Base-by-base conservation (phyloP, 2,113 vertebrate genomes). In the Cottus gobio region DNA sequence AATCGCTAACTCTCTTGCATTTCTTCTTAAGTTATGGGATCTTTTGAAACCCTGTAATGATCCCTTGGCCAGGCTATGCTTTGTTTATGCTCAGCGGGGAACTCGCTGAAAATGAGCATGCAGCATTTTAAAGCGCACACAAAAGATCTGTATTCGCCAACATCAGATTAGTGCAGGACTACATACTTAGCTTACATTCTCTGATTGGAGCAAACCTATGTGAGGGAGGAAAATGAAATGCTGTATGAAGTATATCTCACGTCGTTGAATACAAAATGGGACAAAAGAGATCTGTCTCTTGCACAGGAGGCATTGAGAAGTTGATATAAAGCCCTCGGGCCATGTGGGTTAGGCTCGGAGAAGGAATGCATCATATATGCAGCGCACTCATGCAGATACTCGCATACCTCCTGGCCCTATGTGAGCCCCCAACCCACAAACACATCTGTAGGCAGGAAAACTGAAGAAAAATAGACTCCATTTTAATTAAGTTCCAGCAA, bases 41-140 rank as follows among this genome's bases (percentile, higher is more conserved):
- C 85, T 87, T 93, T 89, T 89, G 86, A 88, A 90, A 85, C 63
- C 71, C 81, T 66, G 42, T 92, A 92, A 95, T 89, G 92, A 92
- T 86, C 88, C 77, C 83, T 92, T 85, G 77, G 79, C 74, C 62
- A 34, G 71, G 65, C 86, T 70, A 54, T n/a, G 75, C 90, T 91
- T 90, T 92, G 88, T 91, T 90, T 85, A 18, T 61, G 62, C 90
- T 63, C 88, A 87, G 88, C 80, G 68, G 42, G 90, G 91, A 74
- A 75, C 48, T 62, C 66, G 36, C 62, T 61, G 79, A 82, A 91
- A 92, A 92, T 75, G 72, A 92, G 87, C 79, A 80, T 82, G 79
- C 89, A 87, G 80, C 61, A 64, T 88, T 91, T 90, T 86, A 85
- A 78, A 64, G 77, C 77, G 73, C 79, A 66, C 75, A 87, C 77